A percentile compares a stretch with the other conserved stretches of the same genome.
Conservation (phyloP, 2,888 invertebrate species). For the Dasysyrphus tricinctus region DNA sequence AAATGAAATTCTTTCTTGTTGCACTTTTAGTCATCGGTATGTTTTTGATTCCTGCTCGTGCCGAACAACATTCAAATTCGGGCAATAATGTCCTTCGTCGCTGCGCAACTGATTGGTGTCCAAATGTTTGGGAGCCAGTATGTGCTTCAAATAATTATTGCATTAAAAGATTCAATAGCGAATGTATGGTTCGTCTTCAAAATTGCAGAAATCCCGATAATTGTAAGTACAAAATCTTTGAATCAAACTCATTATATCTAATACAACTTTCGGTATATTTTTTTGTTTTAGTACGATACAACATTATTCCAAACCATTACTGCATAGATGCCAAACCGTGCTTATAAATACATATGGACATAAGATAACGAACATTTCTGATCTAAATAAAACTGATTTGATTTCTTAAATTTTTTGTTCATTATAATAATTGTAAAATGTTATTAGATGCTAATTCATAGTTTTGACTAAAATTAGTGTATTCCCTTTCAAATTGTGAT, state of each 20-base stretch:
- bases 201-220: slow-evolving; percentile 18
- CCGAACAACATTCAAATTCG: background rate
- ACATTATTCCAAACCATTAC: slow-evolving; percentile 10
- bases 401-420: background rate
- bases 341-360: background rate
- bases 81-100: slow-evolving; percentile 1
- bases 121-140: slow-evolving; percentile 45
- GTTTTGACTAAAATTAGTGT: too few relatives aligned
- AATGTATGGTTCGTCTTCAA: slow-evolving; percentile 29
- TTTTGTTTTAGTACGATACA: background rate
- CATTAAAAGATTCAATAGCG: slow-evolving; percentile 40
- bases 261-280: too few relatives aligned
- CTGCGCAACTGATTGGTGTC: slow-evolving; percentile 11
- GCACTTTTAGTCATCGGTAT: background rate
- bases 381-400: background rate
- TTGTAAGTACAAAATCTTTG: slow-evolving; percentile 8
- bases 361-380: background rate
- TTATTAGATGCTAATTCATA: too few relatives aligned
- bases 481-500: too few relatives aligned
- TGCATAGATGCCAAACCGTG: background rate
- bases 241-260: background rate
- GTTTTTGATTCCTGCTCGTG: background rate
- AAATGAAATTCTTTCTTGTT: slow-evolving; percentile 18
- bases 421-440: background rate
- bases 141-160: slow-evolving; percentile 46